Base-by-base conservation (phyloP, 2,113 vertebrate genomes). In the Barnardius zonarius region DNA sequence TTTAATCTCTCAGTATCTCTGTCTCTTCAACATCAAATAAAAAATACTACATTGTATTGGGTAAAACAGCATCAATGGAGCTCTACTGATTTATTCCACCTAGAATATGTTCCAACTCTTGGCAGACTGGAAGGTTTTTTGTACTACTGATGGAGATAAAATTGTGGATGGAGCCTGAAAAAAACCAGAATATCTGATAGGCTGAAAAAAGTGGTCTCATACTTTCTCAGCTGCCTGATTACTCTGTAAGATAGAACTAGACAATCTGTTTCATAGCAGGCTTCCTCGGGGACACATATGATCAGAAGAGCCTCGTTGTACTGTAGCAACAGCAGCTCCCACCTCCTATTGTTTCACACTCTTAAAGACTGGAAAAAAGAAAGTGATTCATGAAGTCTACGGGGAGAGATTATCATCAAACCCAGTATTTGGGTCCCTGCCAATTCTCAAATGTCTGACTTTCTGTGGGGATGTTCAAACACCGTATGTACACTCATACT, bases 301-400 rank as follows among this genome's bases (percentile, higher is more conserved):
- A 92, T 95, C 62, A 88, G 84, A 88, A 94, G 62, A 92, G 67
- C 59, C 77, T 92, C 25, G 1, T 55, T 85, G 76, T 93, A 49
- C 87, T 88, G 86, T 96, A 88, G 95, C 86, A 96, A 96, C 86
- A 86, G 74, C 69, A 46, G 33, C 57, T 35, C n/a, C 52, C 76
- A 74, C 43, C 63, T 96, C 91, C 72, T 51, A 62, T 91, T 96
- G 86, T 92, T 79, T 93, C 88, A 22, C 72, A 33, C 54, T 64
- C 55, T 52, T 55, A 72, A 96, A 90, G 48, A 44, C 64, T 72
- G 73, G 66, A 30, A 91, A 88, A 81, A 86, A 46, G 13, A 86
- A 54, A 83, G 33, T 83, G 78, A 92, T 86, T 93, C 62, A 70
- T 55, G 46, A 3, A 12, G 64, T 86, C 33, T 48, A 4, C 67